Evolutionary conservation across 2,888 invertebrate genomes (phyloP), one percentile per base, ranked within the genome.

Genomic region (Erannis defoliaria): DNA sequence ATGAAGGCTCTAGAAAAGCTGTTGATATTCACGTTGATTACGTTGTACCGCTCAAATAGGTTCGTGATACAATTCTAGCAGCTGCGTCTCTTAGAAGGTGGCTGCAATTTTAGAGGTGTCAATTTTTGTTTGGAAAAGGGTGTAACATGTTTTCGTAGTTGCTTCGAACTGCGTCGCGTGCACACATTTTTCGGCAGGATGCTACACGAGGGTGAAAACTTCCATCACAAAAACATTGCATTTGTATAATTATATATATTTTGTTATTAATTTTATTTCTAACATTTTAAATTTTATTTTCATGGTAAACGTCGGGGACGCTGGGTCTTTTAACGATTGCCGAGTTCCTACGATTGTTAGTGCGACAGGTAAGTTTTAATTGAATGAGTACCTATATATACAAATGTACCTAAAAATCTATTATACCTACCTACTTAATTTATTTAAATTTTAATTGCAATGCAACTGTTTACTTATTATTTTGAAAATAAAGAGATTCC

Each of bases 211-310:
- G 19, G 12, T 10, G 5, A 21, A 18, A 5, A 23, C 23, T 18
- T 14, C 12, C 42, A 42, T 42, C 42, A 42, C 42, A 21, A 42
- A 21, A 42, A 42, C 23, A 42, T 42, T 42, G 6, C 42, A 23
- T 42, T 38, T 38, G 18, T 38, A 38, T 19, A 23, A 6, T 23
- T 42, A 31, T 16, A 4, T 14, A 16, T 8, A 16, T 35, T 50
- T 29, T 29, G 38, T 19, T 40, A 16, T 29, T 12, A 40, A 19
- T 51, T 51, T 55, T 19, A 33, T 85, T 84, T 81, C 81, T 84
- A 85, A 82, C 80, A 62, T 74, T 71, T 61, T 79, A 76, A 70
- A 82, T 89, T 90, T 90, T 86, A 84, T 89, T 89, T 89, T 78
- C 89, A 89, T 90, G 88, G 77, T 73, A 74, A 79, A 84, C 83